Evolutionary conservation across 2,888 invertebrate genomes (phyloP), one percentile per base, ranked within the genome.

Genomic region (Morinoia aosen): DNA sequence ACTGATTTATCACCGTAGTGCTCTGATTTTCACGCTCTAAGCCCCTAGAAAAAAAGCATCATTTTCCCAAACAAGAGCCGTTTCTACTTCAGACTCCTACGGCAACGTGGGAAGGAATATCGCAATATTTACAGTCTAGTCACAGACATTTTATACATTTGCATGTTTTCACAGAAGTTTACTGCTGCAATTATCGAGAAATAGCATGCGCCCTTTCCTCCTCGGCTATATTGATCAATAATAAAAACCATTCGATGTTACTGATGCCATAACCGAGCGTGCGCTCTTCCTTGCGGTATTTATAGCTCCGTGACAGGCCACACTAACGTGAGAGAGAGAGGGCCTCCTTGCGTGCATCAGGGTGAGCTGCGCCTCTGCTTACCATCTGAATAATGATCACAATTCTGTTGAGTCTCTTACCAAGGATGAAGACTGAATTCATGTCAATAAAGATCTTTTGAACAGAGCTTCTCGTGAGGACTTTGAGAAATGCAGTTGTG

Each of bases 211-310:
- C 25, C 90, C 90, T 33, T 48, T 90, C 40, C 90, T 16, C 90
- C 40, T 40, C 90, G 40, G 90, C 90, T 14, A 90, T 48, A 90
- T 90, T 90, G 90, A 90, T 90, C 40, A 76, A 48, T 90, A 39
- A 48, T 48, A 90, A 90, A 90, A 90, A 39, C 12, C 90, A 90
- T 40, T 90, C 90, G 90, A 76, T 10, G 90, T 90, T 90, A 48
- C 40, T 90, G 90, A 90, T 90, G 90, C 90, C 90, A 90, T 90
- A 90, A 90, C 90, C 48, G 90, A 90, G 90, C 90, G 14, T 16
- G 88, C 33, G 40, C 14, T 14, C 40, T 39, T 48, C 90, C 90
- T 12, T 14, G 5, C 39, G 40, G 48, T 90, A 90, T 90, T 90
- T 90, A 90, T 90, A 90, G 90, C 40, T 40, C 40, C 90, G 39